Evolutionary conservation across 2,797 vertebrate genomes (phyloP).

Genomic region (Triplophysa bombifrons): DNA sequence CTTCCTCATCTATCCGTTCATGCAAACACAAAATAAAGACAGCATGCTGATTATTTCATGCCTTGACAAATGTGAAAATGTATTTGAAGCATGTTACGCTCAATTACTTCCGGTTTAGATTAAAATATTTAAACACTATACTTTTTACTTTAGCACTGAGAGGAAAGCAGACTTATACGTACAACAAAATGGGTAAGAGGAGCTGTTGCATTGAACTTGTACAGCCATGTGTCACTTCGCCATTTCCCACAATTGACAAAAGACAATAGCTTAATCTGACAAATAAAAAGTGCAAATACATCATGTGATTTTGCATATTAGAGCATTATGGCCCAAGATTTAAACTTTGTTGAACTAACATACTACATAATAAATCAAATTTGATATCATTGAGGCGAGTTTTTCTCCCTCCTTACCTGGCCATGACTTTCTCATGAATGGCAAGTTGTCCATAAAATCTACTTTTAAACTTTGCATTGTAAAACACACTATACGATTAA

Average conservation of each 20-base stretch:
- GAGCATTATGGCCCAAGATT: not conserved
- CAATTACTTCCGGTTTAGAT: not conserved
- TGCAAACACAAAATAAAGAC: constrained; percentile 21
- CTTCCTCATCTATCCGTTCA: constrained; percentile 61
- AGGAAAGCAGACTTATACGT: constrained; percentile 34
- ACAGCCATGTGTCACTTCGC: constrained; percentile 57
- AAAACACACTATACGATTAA: too few relatives aligned
- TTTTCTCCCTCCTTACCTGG: not conserved
- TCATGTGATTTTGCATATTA: not conserved
- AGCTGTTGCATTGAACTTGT: constrained; percentile 61
- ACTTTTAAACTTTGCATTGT: not conserved
- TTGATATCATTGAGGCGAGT: not conserved
- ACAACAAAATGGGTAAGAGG: constrained; percentile 61
- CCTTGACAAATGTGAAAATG: not conserved
- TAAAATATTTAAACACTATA: not conserved
- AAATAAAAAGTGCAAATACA: not conserved
- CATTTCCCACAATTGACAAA: constrained; percentile 59
- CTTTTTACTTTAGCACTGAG: not conserved
- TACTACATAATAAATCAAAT: not conserved
- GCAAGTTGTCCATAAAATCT: not conserved
- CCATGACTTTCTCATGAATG: not conserved
- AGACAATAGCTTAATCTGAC: not conserved
- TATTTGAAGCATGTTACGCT: not conserved
- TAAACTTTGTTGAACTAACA: not conserved
- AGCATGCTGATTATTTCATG: not conserved